Base-by-base conservation (phyloP, 2,113 vertebrate genomes). In the Rostratula benghalensis region DNA sequence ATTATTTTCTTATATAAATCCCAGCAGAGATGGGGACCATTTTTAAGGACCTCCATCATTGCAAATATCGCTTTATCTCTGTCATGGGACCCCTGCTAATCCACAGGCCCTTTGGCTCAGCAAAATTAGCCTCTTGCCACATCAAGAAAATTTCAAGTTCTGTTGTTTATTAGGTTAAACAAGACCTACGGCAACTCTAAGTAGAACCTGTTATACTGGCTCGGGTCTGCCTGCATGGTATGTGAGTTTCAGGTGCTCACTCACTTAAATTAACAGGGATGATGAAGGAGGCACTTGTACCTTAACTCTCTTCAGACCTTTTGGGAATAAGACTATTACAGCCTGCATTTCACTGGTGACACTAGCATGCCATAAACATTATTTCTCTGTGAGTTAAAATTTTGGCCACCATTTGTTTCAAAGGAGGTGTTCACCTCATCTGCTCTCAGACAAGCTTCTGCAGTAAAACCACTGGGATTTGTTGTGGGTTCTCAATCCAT, bases 201-300 rank as follows among this genome's bases (percentile, higher is more conserved):
- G 87, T 9, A 89, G 83, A 95, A 95, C 91, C 77, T 93, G 83
- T 96, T 95, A 76, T 43, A 67, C 96, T 82, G 53, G 83, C 69
- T 95, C 50, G 80, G 80, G 83, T 69, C 83, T 83, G 48, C 54
- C 8, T 6, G 77, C 76, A 83, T 23, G 68, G 61, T 48, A 78
- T 64, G 59, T 1, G 7, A 78, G 67, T 86, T 95, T 90, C 85
- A 86, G 79, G 92, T 86, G 46, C 68, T 90, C 46, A 33, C 68
- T 90, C 46, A 33, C 68, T 91, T 77, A 79, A 82, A 91, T 87
- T 83, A 90, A 68, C 51, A 92, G 16, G 27, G 48, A 77, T 57
- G 46, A 61, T 59, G 53, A 88, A 93, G 78, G 82, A 90, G 37
- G 25, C 31, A 84, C 54, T 95, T 88, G 54, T 80, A 83, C 54